phyloP scores from a whole-genome alignment of 2,113 vertebrate species.

The Zapus hudsonius region DNA sequence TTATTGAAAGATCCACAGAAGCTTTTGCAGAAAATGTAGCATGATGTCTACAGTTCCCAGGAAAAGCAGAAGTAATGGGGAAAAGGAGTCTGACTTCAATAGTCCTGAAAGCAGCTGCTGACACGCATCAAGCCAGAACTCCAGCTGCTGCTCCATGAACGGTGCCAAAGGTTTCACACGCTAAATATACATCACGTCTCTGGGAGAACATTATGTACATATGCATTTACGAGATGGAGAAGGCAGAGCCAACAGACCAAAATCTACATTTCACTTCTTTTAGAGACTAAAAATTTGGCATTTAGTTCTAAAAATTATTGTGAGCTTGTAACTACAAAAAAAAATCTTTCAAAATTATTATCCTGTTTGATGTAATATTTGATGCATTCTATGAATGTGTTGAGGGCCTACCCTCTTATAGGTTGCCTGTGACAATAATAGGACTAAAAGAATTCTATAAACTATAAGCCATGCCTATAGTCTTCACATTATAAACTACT shows the following conservation, averaged over 20 bases:
- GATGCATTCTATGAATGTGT: neutral
- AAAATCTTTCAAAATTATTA: neutral
- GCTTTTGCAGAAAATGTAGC: slow-evolving; percentile 34
- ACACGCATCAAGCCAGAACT: neutral
- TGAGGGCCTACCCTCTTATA: accelerated
- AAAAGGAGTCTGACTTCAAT: neutral
- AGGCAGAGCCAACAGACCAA: neutral
- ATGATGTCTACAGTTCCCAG: slow-evolving; percentile 9
- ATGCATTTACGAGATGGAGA: neutral
- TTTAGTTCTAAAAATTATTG: neutral
- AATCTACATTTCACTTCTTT: neutral
- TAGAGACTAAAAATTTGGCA: neutral
- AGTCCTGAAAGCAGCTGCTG: slow-evolving; percentile 33
- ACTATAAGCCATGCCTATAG: neutral
- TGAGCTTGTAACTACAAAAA: neutral
- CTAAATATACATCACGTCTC: neutral
- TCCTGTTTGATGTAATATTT: neutral
- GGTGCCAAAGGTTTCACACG: slow-evolving; percentile 9
- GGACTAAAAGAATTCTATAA: neutral
- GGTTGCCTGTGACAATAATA: neutral
- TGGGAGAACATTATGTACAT: neutral
- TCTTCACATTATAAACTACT: neutral
- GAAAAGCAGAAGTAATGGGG: neutral
- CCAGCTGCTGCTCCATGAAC: slow-evolving; percentile 46
- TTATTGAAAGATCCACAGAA: slow-evolving; percentile 53